Conservation (phyloP, 2,113 vertebrate species). For the Urocynchramus pylzowi region DNA sequence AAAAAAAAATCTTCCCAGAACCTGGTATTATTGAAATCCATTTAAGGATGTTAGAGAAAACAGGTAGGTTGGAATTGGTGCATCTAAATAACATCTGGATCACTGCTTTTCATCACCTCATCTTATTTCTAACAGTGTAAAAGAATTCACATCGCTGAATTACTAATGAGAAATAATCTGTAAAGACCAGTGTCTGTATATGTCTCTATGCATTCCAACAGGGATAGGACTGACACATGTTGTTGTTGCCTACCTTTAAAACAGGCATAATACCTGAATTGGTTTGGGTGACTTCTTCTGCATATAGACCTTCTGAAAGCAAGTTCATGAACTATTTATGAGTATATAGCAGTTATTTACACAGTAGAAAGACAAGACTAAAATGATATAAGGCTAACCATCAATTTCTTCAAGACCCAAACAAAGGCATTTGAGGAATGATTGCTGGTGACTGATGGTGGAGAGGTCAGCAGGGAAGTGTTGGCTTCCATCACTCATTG, state of each 20-base stretch:
- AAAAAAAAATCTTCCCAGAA: background rate
- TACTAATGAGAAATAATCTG: background rate
- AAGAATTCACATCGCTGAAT: background rate
- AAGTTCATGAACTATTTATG: background rate
- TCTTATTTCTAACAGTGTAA: background rate
- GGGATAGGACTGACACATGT: background rate
- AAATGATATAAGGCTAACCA: background rate
- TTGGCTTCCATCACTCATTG: background rate
- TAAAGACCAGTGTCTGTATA: background rate
- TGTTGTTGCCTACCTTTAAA: background rate
- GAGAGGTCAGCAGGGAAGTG: background rate
- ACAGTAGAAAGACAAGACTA: background rate
- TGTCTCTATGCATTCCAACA: background rate
- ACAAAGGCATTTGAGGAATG: background rate
- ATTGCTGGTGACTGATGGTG: background rate
- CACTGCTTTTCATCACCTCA: background rate
- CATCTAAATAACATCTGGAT: background rate
- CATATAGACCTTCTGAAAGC: background rate
- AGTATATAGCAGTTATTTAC: background rate
- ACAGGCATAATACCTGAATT: background rate
- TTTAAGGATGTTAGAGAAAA: background rate
- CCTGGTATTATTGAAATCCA: background rate
- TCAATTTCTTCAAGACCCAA: background rate
- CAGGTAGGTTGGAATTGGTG: background rate
- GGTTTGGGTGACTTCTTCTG: background rate